phyloP scores from a whole-genome alignment of 1,140 invertebrate species.

The Atta cephalotes region DNA sequence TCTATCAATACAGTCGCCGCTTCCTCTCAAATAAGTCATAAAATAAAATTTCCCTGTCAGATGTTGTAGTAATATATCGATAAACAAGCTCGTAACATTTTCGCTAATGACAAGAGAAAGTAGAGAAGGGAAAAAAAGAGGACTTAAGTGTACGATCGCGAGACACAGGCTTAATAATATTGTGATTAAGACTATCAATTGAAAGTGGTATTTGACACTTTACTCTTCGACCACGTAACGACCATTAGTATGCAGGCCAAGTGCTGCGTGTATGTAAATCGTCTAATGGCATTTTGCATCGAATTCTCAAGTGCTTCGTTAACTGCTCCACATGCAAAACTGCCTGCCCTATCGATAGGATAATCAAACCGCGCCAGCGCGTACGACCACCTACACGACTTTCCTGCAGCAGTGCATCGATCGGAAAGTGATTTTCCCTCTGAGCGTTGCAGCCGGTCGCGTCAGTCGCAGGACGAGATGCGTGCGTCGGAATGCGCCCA shows the following conservation, averaged over 20 bases:
- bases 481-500: constrained; percentile 56
- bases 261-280: constrained; percentile 46
- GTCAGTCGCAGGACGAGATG: constrained; percentile 32
- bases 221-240: neutral
- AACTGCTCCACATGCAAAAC: constrained; percentile 52
- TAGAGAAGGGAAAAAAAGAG: neutral
- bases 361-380: constrained; percentile 33
- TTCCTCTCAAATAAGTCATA: constrained; percentile 4
- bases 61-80: constrained; percentile 1
- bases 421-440: constrained; percentile 58
- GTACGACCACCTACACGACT: constrained; percentile 41
- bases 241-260: constrained; percentile 38
- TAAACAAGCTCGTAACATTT: constrained; percentile 34
- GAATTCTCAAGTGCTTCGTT: constrained; percentile 51
- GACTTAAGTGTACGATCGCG: neutral
- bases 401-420: constrained; percentile 43
- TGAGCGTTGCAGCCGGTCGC: constrained; percentile 47
- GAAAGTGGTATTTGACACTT: constrained; percentile 34
- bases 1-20: constrained; percentile 24
- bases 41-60: constrained; percentile 39
- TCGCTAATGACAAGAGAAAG: constrained; percentile 14
- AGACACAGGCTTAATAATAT: constrained; percentile 16
- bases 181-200: constrained; percentile 36
- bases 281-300: constrained; percentile 49
- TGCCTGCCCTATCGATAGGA: constrained; percentile 40